These are phyloP conservation scores for Tachuris rubrigastra DNA, from an alignment of 2,113 vertebrate genomes.

Conservation along the genomic window DNA sequence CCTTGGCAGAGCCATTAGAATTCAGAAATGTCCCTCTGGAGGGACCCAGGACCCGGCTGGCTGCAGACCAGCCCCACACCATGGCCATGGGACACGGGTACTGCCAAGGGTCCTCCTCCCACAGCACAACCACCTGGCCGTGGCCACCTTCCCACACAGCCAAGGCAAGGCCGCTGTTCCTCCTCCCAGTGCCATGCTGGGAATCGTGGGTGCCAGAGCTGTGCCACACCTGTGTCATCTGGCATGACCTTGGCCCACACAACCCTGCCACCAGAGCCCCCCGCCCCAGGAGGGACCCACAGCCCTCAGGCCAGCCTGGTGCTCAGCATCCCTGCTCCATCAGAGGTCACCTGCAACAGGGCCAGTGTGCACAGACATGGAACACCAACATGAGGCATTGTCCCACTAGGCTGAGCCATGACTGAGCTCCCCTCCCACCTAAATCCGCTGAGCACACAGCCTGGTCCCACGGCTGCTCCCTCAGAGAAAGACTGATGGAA, in stretches of 20 bases:
- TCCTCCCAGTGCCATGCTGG: background rate
- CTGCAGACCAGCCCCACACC: fast-evolving
- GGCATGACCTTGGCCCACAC: background rate
- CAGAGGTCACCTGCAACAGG: too few species aligned
- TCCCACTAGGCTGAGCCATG: background rate
- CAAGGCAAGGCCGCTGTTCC: fast-evolving
- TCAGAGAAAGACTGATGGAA: background rate
- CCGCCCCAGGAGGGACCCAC: background rate
- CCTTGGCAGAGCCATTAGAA: background rate
- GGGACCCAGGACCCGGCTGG: background rate
- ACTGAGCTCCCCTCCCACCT: background rate
- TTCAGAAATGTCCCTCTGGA: fast-evolving
- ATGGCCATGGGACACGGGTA: fast-evolving
- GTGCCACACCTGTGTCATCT: fast-evolving
- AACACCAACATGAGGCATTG: fast-evolving
- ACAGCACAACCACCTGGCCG: background rate
- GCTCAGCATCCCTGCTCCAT: background rate
- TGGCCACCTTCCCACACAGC: fast-evolving
- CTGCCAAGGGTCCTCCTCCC: background rate
- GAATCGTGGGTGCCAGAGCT: fast-evolving
- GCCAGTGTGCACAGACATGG: fast-evolving
- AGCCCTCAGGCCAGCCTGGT: too few species aligned
- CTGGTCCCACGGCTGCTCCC: background rate
- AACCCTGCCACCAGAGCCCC: background rate
- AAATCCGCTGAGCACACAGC: background rate